A percentile compares a stretch with the other conserved stretches of the same genome.
phyloP scores from a whole-genome alignment of 2,113 vertebrate species.

The Monarcha castaneiventris region DNA sequence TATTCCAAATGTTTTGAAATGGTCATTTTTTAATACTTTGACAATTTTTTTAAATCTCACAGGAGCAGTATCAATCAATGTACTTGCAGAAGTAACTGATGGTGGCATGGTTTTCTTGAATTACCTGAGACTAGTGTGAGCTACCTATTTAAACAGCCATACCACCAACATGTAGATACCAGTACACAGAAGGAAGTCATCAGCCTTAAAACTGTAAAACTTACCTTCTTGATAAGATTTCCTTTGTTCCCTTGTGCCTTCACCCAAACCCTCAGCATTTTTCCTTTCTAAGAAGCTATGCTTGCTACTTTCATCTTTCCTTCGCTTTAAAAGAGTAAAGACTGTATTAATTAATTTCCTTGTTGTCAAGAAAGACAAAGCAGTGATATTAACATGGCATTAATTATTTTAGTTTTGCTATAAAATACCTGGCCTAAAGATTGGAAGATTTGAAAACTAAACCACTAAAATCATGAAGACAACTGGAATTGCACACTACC shows the following conservation, averaged over 20 bases:
- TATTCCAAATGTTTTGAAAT: not conserved
- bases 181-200: not conserved
- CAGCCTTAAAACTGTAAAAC: not conserved
- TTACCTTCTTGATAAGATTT: slow-evolving; percentile 43
- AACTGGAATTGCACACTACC: not conserved
- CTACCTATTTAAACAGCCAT: not conserved
- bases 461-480: not conserved
- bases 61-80: not conserved
- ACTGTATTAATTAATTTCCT: not conserved
- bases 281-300: not conserved
- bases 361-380: not conserved
- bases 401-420: not conserved
- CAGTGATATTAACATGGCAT: not conserved
- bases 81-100: not conserved
- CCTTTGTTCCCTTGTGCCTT: slow-evolving; percentile 1
- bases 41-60: not conserved
- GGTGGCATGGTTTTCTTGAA: not conserved
- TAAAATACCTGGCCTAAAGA: not conserved
- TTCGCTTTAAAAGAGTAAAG: slow-evolving; percentile 50
- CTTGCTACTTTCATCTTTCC: not conserved
- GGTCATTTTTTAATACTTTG: not conserved
- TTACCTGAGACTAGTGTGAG: not conserved
- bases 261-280: not conserved
- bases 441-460: not conserved
- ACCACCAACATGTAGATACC: not conserved